These are phyloP conservation scores for Criorhina ranunculi DNA, from an alignment of 2,888 invertebrate genomes.

Conservation along the genomic window DNA sequence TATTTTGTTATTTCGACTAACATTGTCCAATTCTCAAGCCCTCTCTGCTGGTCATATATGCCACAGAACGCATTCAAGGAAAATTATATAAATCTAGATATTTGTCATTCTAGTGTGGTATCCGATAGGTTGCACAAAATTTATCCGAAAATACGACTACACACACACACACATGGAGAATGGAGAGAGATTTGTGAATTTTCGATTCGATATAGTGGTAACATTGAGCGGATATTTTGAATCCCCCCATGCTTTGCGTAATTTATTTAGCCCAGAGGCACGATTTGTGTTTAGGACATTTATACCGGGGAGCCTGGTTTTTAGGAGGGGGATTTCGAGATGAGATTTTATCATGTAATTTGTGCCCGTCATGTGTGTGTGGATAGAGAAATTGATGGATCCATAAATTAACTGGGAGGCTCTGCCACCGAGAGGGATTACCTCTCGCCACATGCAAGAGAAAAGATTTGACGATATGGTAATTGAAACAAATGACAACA, in stretches of 20 bases:
- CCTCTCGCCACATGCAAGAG: constrained; percentile 13
- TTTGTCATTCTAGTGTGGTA: constrained; percentile 59
- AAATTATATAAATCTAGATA: constrained; percentile 62
- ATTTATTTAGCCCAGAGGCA: constrained; percentile 57
- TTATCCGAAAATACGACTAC: too few species aligned
- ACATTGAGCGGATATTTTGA: constrained; percentile 42
- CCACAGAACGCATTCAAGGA: constrained; percentile 32
- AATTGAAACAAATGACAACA: constrained; percentile 75
- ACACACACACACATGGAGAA: constrained; percentile 6
- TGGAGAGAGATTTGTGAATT: constrained; percentile 36
- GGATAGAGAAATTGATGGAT: constrained; percentile 45
- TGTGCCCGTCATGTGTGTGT: constrained; percentile 1
- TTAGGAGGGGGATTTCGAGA: constrained; percentile 24
- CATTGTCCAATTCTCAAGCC: constrained; percentile 34
- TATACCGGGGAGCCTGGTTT: background rate
- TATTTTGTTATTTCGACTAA: constrained; percentile 24
- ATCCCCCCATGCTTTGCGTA: constrained; percentile 36
- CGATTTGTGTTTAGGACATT: constrained; percentile 53
- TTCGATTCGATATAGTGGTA: constrained; percentile 58
- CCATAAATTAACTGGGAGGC: constrained; percentile 41
- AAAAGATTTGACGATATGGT: constrained; percentile 69
- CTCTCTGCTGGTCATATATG: background rate
- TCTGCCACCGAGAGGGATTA: constrained; percentile 30
- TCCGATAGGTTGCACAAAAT: constrained; percentile 31
- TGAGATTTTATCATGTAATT: constrained; percentile 56